Percentiles rank a stretch among this genome's conserved stretches.
Conservation (phyloP, 2,888 invertebrate species). For the Drosophila cognata region DNA sequence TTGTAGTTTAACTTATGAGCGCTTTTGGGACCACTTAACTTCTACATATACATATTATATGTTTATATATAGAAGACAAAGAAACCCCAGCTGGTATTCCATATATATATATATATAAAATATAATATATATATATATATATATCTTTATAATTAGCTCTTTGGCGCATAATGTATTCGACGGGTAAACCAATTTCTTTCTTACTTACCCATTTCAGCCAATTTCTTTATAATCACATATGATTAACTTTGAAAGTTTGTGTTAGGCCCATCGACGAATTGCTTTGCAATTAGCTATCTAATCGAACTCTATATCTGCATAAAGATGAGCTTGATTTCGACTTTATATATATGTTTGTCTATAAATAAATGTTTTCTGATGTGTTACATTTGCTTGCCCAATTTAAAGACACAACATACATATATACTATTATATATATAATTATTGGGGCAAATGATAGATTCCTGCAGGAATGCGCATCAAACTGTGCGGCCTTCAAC, state of each 20-base stretch:
- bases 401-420: not conserved
- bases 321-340: not conserved
- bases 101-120: not conserved
- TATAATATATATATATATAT: no score
- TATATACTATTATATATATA: not conserved
- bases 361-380: not conserved
- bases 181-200: not conserved
- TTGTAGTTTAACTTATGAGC: not conserved
- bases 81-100: not conserved
- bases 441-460: not conserved
- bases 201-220: no score
- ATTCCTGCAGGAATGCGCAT: not conserved
- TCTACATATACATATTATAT: not conserved
- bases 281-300: not conserved
- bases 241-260: not conserved
- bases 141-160: not conserved
- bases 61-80: not conserved
- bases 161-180: not conserved
- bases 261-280: not conserved
- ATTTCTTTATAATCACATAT: not conserved
- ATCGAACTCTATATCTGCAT: not conserved
- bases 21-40: not conserved
- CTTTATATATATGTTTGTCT: not conserved
- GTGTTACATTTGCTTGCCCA: not conserved
- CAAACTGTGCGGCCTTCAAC: not conserved